Base-by-base conservation (phyloP, 2,888 invertebrate species). In the Nephrocerus scutellatus region DNA sequence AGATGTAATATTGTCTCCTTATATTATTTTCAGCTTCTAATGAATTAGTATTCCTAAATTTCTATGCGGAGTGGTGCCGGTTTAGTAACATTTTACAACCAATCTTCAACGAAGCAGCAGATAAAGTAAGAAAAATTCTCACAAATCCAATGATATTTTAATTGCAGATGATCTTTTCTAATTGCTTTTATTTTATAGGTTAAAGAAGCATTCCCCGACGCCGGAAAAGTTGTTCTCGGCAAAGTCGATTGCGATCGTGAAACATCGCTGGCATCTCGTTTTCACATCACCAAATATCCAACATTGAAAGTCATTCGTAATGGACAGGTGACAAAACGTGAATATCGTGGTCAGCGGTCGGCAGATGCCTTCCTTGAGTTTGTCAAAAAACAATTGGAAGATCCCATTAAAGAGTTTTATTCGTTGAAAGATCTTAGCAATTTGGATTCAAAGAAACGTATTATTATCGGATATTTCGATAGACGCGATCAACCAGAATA, bases 51-150 rank as follows among this genome's bases (percentile, higher is more conserved):
- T 88, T 98, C 70, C 81, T 98, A 46, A 98, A 99, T 73, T 98
- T 98, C 71, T 98, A 97, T 72, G 98, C 98, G 20, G 96, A 98
- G 64, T 98, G 98, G 98, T 98, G 98, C 72, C 82, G 90, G 59
- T 98, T 97, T 74, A 97, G 97, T 73, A 96, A 91, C 68, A 80
- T 93, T 72, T 73, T 99, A 62, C 86, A 88, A 68, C 98, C 98
- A 9, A 84, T 96, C 58, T 99, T 93, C 70, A 90, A 93, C 66
- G 93, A 96, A 67, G 90, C 96, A 25, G 86, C 95, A 8, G 86
- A 86, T 53, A 88, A 85, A 71, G 79, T 96, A 47, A 56, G 39
- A 31, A 20, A 30, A 15, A 38, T 7, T 14, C 20, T 7, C 9
- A 22, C 9, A 29, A 30, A 24, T 24, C 16, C 16, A 12, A 28